Conservation (phyloP, 1,140 invertebrate genomes). For the Papilio glaucus region DNA sequence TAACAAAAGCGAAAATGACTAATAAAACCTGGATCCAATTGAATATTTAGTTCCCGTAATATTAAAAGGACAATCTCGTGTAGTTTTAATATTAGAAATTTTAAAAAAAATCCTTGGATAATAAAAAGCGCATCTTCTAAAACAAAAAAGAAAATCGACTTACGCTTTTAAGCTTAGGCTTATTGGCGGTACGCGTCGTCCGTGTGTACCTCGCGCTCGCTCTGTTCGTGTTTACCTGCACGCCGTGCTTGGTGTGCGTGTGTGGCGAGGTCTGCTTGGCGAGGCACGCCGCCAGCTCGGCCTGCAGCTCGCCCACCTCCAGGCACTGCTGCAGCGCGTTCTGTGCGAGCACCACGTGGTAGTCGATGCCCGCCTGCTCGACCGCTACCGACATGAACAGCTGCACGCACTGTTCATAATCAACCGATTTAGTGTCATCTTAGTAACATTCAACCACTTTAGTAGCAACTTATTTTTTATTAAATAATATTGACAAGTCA, state of each 20-base stretch:
- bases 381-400: slow-evolving; percentile 97
- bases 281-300: slow-evolving; percentile 95
- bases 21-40: no score
- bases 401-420: slow-evolving; percentile 91
- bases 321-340: slow-evolving; percentile 96
- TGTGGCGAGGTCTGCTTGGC: slow-evolving; percentile 96
- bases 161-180: slow-evolving; percentile 78
- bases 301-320: slow-evolving; percentile 94
- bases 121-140: not conserved
- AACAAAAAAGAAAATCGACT: slow-evolving; percentile 53
- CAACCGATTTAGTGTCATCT: no score
- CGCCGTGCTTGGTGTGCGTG: slow-evolving; percentile 92
- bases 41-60: no score
- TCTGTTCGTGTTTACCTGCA: slow-evolving; percentile 91
- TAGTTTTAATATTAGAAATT: no score
- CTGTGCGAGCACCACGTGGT: slow-evolving; percentile 97
- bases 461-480: not conserved
- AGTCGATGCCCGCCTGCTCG: slow-evolving; percentile 97
- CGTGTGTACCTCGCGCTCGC: slow-evolving; percentile 1
- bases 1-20: no score
- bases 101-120: no score
- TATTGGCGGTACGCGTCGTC: slow-evolving; percentile 43
- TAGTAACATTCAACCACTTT: not conserved
- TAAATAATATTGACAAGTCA: not conserved
- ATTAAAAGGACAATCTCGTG: no score